Percentiles rank a stretch among this genome's conserved stretches.
Conservation (phyloP, 2,888 invertebrate species). For the Megastigmus dorsalis region DNA sequence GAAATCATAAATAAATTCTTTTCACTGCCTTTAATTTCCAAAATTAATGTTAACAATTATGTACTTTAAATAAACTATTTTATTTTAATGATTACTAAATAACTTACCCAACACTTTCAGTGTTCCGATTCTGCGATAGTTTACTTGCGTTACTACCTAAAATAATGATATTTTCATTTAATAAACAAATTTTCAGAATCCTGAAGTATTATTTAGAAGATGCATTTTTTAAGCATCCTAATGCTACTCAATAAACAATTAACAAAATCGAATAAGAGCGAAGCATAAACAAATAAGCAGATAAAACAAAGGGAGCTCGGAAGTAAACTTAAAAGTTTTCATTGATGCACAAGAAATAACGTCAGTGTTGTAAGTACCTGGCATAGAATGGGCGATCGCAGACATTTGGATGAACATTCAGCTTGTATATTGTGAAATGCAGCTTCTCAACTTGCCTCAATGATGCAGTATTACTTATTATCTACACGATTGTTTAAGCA, state of each 20-base stretch:
- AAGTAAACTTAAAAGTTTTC: neutral
- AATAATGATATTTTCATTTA: conserved; percentile 67
- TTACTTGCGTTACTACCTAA: conserved; percentile 87
- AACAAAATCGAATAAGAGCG: neutral
- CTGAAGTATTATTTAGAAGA: no score
- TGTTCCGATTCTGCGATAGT: conserved; percentile 87
- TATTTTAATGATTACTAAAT: no score
- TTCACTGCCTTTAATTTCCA: no score
- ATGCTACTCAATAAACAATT: no score
- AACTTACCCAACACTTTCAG: conserved; percentile 87
- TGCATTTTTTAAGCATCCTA: no score
- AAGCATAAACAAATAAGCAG: neutral
- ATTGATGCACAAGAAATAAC: neutral
- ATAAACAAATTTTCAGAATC: conserved; percentile 36
- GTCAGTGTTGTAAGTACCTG: conserved; percentile 71
- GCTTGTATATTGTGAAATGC: conserved; percentile 56
- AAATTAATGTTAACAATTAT: no score
- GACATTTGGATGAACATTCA: conserved; percentile 74
- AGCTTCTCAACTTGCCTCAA: conserved; percentile 41
- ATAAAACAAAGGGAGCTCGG: no score
- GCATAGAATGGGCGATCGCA: conserved; percentile 74
- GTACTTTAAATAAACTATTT: no score
- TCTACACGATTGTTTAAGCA: no score
- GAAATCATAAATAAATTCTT: no score
- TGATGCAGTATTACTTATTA: no score